Evolutionary conservation across 2,797 vertebrate species (phyloP), one percentile per base, ranked within the genome.

Genomic region (Lagodon rhomboides): DNA sequence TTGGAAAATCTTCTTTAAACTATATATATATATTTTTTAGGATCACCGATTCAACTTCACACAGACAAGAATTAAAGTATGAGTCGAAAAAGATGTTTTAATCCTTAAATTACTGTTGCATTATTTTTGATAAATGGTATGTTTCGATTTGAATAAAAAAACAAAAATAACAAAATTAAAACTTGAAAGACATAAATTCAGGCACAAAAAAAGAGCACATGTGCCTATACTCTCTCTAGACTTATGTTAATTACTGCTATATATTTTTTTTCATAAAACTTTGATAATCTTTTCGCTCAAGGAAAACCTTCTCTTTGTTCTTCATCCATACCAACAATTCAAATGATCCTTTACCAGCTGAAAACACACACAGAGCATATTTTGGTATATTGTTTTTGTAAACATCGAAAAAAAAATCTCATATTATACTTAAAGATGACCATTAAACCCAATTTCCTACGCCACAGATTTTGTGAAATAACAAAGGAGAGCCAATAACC

Each of bases 401-500:
- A 25, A 50, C n/a, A 10, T 34, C 1, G 34, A 44, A 38, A 44
- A 44, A 9, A 60, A 59, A 13, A 2, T 50, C 10, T 66, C 8
- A 9, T 17, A 34, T 47, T 15, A 23, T 1, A 20, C 53, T 20
- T n/a, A 54, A 3, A 12, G 3, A 13, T 49, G 12, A 49, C 13
- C 12, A 44, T 53, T 47, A 47, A 27, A 5, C 12, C 15, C 13
- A 30, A 47, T 41, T 30, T 43, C 13, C 18, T 23, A 51, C 30
- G 25, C 1, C 0, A 27, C 25, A 22, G 27, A 34, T 67, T 17
- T n/a, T 16, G 5, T 68, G 25, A 59, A 61, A 56, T n/a, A 20
- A 51, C 23, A 54, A 55, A 63, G 27, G 12, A 67, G 16, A 73
- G 30, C 34, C 34, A 56, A 56, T 38, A 65, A 78, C 17, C 23